Conservation (phyloP, 92 coral and sea anemone genomes). For the Palythoa grandis region DNA sequence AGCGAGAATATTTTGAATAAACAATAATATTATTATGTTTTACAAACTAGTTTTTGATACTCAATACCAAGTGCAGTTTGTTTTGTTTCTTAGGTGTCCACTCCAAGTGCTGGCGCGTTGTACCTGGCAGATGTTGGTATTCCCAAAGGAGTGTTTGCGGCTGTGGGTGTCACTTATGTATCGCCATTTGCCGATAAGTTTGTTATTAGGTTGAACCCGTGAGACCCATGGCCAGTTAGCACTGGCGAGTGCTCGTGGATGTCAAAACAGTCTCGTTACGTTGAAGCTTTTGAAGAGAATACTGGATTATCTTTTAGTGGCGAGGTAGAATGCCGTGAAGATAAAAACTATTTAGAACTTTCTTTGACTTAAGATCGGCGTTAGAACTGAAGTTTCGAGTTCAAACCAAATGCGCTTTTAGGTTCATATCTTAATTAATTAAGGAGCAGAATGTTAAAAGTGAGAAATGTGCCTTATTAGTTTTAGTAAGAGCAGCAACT, state of each 20-base stretch:
- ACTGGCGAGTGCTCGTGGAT: neutral
- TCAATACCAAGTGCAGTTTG: neutral
- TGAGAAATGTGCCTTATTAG: too few relatives aligned
- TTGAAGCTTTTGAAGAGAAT: neutral
- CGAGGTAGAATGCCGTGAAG: too few relatives aligned
- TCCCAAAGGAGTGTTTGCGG: slow-evolving; percentile 79
- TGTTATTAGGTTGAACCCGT: slow-evolving; percentile 70
- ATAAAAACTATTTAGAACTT: too few relatives aligned
- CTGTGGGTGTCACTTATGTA: slow-evolving; percentile 70
- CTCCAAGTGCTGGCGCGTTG: slow-evolving; percentile 66
- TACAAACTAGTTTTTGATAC: neutral
- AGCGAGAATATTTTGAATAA: too few relatives aligned
- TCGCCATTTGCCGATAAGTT: slow-evolving; percentile 91
- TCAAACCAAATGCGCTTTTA: too few relatives aligned
- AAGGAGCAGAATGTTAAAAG: too few relatives aligned
- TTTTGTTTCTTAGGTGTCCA: neutral
- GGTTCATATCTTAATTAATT: too few relatives aligned
- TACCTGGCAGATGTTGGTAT: slow-evolving; percentile 84
- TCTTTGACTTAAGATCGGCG: too few relatives aligned
- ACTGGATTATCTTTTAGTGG: neutral
- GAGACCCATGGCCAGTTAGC: neutral
- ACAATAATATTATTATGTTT: too few relatives aligned
- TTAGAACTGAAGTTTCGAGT: too few relatives aligned
- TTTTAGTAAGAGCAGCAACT: too few relatives aligned
- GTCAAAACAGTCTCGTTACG: neutral